A percentile compares a stretch with the other conserved stretches of the same genome.
Evolutionary conservation across 2,113 vertebrate genomes (phyloP).

Genomic region (Alligator sinensis): DNA sequence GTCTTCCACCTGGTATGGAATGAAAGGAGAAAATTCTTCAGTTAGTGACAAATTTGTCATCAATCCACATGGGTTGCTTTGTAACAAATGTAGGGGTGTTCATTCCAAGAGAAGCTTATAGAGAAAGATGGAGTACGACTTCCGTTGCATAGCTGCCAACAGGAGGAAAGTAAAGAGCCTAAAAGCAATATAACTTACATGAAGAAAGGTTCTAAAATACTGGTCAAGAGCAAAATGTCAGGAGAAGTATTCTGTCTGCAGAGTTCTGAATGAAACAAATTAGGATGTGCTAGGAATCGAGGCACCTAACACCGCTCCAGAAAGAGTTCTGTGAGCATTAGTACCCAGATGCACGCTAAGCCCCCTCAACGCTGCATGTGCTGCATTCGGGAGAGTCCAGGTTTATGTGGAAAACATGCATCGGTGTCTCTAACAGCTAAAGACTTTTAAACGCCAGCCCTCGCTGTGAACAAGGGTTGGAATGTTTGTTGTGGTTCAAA

Average conservation of each 20-base stretch:
- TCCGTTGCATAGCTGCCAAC: constrained; percentile 26
- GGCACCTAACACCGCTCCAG: background rate
- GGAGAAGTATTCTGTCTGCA: constrained; percentile 51
- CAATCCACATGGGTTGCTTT: constrained; percentile 61
- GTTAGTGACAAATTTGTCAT: constrained; percentile 70
- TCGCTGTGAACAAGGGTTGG: background rate
- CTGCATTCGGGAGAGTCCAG: background rate
- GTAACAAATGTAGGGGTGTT: constrained; percentile 61
- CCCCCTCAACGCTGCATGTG: background rate
- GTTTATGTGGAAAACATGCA: background rate
- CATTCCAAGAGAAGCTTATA: constrained; percentile 35
- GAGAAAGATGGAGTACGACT: background rate
- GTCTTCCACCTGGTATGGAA: constrained; percentile 69
- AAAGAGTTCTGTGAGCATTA: constrained; percentile 22
- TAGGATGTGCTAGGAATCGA: background rate
- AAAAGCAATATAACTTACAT: background rate
- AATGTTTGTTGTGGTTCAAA: background rate
- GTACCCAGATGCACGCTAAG: background rate
- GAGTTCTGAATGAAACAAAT: constrained; percentile 43
- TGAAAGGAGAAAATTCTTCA: constrained; percentile 28
- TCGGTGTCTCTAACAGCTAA: background rate
- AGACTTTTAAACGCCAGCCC: background rate
- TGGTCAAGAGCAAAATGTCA: background rate
- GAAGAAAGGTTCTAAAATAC: constrained; percentile 42
- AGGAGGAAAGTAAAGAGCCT: constrained; percentile 29